These are phyloP conservation scores for Agrypnus murinus DNA, from an alignment of 2,888 invertebrate genomes.

Conservation along the genomic window DNA sequence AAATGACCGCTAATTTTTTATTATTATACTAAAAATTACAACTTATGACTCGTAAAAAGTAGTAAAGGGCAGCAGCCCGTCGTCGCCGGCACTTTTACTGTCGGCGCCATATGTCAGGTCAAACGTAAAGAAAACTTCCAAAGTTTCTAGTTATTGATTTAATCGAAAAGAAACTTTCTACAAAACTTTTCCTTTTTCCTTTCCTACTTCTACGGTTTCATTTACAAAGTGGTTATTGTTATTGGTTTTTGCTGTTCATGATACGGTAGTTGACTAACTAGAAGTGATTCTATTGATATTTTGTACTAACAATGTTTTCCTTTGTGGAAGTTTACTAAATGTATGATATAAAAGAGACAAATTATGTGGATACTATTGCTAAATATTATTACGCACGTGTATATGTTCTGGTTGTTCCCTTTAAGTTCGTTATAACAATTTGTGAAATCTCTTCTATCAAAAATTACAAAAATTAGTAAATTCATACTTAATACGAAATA, in stretches of 20 bases:
- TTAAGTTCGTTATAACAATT: no score
- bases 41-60: constrained; percentile 12
- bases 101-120: constrained; percentile 51
- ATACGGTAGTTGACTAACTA: constrained; percentile 22
- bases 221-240: constrained; percentile 45
- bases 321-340: no score
- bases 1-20: constrained; percentile 17
- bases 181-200: constrained; percentile 24
- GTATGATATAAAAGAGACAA: no score
- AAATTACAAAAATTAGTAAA: no score
- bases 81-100: constrained; percentile 42
- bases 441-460: no score
- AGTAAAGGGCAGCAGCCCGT: constrained; percentile 42
- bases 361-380: no score
- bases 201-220: constrained; percentile 31
- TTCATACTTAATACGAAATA: no score
- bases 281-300: no score
- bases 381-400: no score
- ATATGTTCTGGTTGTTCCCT: no score
- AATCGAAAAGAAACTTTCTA: constrained; percentile 35
- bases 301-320: no score
- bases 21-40: constrained; percentile 16
- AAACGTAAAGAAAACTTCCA: constrained; percentile 44
- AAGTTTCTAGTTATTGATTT: constrained; percentile 47
- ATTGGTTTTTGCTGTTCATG: constrained; percentile 35